A percentile compares a stretch with the other conserved stretches of the same genome.
These are phyloP conservation scores for Anser brachyrhynchus DNA, from an alignment of 2,113 vertebrate genomes.

Conservation along the genomic window DNA sequence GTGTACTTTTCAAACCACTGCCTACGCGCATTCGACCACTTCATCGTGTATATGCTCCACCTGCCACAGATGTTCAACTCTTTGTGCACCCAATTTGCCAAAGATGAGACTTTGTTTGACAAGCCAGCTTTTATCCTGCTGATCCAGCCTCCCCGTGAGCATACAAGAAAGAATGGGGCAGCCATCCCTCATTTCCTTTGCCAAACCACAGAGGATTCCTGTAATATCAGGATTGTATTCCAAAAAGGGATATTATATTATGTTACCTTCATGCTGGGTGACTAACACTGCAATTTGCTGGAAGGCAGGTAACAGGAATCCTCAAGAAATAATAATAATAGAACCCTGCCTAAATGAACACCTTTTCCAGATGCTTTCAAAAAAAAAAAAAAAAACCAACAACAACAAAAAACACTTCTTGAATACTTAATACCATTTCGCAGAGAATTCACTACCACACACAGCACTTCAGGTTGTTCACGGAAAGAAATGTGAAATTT, in stretches of 20 bases:
- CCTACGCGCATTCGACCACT: not conserved
- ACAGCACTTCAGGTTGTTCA: not conserved
- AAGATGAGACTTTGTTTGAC: not conserved
- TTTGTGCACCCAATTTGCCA: not conserved
- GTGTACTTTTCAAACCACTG: not conserved
- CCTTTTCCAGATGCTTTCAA: not conserved
- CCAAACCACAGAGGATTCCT: not conserved
- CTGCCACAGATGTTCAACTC: not conserved
- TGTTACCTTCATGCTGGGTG: not conserved
- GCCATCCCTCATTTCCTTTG: not conserved
- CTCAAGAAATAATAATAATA: not conserved
- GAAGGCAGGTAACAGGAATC: not conserved
- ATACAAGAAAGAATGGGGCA: not conserved
- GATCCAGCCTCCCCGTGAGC: not conserved
- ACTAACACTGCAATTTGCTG: not conserved
- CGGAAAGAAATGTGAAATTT: not conserved
- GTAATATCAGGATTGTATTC: not conserved
- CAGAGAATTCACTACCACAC: not conserved
- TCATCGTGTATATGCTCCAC: too few relatives aligned
- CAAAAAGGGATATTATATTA: not conserved
- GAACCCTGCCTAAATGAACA: not conserved
- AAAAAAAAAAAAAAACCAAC: not conserved
- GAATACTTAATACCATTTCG: not conserved
- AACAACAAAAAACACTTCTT: too few relatives aligned
- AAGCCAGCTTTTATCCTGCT: not conserved